phyloP scores from a whole-genome alignment of 1,140 invertebrate species.

The Drosophila carrolli region DNA sequence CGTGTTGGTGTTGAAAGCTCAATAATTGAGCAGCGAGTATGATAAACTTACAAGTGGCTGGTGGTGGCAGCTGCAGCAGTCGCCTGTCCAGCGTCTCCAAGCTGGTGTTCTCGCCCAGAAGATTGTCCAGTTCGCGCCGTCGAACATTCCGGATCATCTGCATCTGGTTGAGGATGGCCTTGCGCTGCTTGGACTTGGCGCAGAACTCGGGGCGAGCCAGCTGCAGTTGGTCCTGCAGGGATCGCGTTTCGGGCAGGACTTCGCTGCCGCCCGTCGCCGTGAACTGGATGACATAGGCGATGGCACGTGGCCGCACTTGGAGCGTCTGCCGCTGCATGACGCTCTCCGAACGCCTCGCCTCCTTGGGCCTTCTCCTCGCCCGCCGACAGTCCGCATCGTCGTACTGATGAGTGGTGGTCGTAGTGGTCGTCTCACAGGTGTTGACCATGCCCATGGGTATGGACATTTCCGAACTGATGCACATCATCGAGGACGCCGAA shows the following conservation, averaged over 20 bases:
- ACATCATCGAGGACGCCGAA: slow-evolving; percentile 64
- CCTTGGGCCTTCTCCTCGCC: background rate
- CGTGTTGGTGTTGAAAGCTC: no score
- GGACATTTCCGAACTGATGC: slow-evolving; percentile 78
- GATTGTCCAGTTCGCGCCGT: slow-evolving; percentile 63
- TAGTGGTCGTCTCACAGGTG: slow-evolving; percentile 61
- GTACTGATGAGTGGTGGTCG: slow-evolving; percentile 78
- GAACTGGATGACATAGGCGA: slow-evolving; percentile 65
- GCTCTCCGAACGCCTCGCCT: background rate
- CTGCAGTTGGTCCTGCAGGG: slow-evolving; percentile 75
- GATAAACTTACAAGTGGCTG: slow-evolving; percentile 57
- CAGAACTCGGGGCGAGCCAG: slow-evolving; percentile 68
- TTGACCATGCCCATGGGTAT: slow-evolving; percentile 69
- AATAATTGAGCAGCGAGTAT: no score
- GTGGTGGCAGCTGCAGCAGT: slow-evolving; percentile 65
- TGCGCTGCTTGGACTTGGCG: slow-evolving; percentile 73
- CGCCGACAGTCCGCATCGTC: slow-evolving; percentile 66
- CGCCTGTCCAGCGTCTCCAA: slow-evolving; percentile 60
- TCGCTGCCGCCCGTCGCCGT: slow-evolving; percentile 16
- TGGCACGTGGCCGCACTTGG: slow-evolving; percentile 49
- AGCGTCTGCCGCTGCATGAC: slow-evolving; percentile 18
- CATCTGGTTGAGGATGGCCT: slow-evolving; percentile 78
- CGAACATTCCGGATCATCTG: slow-evolving; percentile 67
- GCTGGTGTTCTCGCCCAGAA: slow-evolving; percentile 53
- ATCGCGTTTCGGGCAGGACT: slow-evolving; percentile 3